Base-by-base conservation (phyloP, 2,888 invertebrate species). In the Hermaeophaga mercurialis region DNA sequence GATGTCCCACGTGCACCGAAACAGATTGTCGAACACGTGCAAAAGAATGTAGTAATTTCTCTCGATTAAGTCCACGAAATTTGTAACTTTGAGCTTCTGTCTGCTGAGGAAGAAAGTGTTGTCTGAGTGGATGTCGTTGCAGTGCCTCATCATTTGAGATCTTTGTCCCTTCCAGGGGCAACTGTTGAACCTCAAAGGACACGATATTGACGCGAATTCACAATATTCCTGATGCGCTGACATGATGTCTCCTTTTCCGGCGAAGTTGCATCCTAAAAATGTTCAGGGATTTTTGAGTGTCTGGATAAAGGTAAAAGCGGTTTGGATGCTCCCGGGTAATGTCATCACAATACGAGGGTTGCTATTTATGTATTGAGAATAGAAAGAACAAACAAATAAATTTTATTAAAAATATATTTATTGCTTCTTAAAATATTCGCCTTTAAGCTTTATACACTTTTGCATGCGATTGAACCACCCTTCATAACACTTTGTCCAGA, bases 1-100 rank as follows among this genome's bases (percentile, higher is more conserved):
- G 14, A 68, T 45, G 36, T 67, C 62, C 66, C 66, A 66, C 1
- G 59, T 50, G 43, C 66, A 68, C 15, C 67, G 62, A 38, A 70
- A 70, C 5, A 66, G 19, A 39, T 64, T 58, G n/a, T 63, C 52
- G 44, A 59, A 62, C 1, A 61, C 55, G 14, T 54, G 34, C 31
- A 69, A 63, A 4, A 69, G 7, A 6, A 60, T 58, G 31, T 54
- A 53, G n/a, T 58, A 62, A 6, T 34, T 17, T 33, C 56, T 28
- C 36, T 56, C 45, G n/a, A 24, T 44, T 8, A 24, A 8, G 7
- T 45, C 18, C 7, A 11, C 24, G 49, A 66, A 66, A 19, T 56
- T 34, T 2, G 36, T 19, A 18, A 64, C 68, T 8, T 58, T 54
- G 1, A 68, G 31, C 7, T 52, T 63, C 47, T 70, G 65, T 22